Evolutionary conservation across 2,888 invertebrate genomes (phyloP), one percentile per base, ranked within the genome.

Genomic region (Fragum fragum): DNA sequence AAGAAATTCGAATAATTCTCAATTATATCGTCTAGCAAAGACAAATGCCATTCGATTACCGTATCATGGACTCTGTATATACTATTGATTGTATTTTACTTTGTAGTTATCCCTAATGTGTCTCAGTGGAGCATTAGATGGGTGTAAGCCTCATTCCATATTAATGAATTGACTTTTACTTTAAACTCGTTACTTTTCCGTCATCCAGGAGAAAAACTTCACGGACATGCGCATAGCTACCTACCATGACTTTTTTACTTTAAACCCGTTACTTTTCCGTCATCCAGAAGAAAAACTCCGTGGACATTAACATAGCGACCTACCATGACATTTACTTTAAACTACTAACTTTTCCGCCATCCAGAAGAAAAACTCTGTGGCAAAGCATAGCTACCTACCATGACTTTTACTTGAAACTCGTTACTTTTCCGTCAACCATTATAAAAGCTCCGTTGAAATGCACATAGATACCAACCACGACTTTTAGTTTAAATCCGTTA

Each of bases 81-180:
- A 47, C 16, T 47, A 47, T 47, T n/a, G 47, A 47, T 47, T 47
- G 47, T 47, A 57, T 26, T 32, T 61, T 29, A 61, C 61, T 61
- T 29, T 61, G 32, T 61, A 28, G 61, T 61, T 28, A 32, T 61
- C 18, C n/a, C 16, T 14, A 16, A 18, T 29, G 61, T n/a, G 61
- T 61, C 61, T 29, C 61, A 3, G 61, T 32, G 61, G 61, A 61
- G 32, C 29, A 9, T 14, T 61, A 57, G 18, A 61, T 21, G 29
- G 61, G 61, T 61, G 32, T 42, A 47, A 69, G 32, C 39, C 52
- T 69, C 69, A 69, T 69, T 69, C 69, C 28, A 69, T 69, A 69
- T 69, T 69, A 69, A 69, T 69, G 69, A 69, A 69, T 69, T 69
- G 42, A 69, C 69, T 52, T 52, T 69, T 52, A 69, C 69, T 69